phyloP scores from a whole-genome alignment of 1,140 invertebrate genomes.

The Eumeta japonica region DNA sequence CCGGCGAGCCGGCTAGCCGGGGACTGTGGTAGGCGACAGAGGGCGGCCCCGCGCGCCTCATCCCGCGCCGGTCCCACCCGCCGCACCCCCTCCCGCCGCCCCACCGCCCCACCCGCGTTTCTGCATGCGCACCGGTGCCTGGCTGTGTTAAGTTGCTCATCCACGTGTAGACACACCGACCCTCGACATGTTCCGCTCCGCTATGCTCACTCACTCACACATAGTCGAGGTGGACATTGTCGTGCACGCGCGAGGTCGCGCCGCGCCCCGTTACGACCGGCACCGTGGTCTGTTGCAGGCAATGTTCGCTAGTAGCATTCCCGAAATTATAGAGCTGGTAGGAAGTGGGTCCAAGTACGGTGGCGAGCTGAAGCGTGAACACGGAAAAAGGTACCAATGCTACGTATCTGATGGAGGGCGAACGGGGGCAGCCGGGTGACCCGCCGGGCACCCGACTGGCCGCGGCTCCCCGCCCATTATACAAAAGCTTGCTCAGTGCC shows the following conservation, averaged over 20 bases:
- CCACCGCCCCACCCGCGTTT: conserved; percentile 25
- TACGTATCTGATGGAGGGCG: conserved; percentile 92
- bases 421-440: conserved; percentile 86
- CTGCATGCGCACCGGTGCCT: conserved; percentile 56
- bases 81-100: conserved; percentile 36
- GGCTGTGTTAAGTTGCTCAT: conserved; percentile 58
- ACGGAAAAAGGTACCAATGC: conserved; percentile 96
- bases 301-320: conserved; percentile 97
- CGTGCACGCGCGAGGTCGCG: conserved; percentile 52
- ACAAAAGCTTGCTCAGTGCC: conserved; percentile 57
- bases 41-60: conserved; percentile 14
- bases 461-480: conserved; percentile 61
- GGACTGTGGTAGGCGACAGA: conserved; percentile 30
- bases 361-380: conserved; percentile 95
- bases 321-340: conserved; percentile 98
- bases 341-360: conserved; percentile 97
- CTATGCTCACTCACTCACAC: conserved; percentile 29
- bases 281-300: conserved; percentile 75
- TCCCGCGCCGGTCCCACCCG: conserved; percentile 23
- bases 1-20: conserved; percentile 6
- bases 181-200: conserved; percentile 52
- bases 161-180: conserved; percentile 53
- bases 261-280: conserved; percentile 40
- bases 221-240: conserved; percentile 51
- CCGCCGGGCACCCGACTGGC: conserved; percentile 79